A percentile compares a stretch with the other conserved stretches of the same genome.
Conservation (phyloP, 2,113 vertebrate species). For the Anoplopoma fimbria region DNA sequence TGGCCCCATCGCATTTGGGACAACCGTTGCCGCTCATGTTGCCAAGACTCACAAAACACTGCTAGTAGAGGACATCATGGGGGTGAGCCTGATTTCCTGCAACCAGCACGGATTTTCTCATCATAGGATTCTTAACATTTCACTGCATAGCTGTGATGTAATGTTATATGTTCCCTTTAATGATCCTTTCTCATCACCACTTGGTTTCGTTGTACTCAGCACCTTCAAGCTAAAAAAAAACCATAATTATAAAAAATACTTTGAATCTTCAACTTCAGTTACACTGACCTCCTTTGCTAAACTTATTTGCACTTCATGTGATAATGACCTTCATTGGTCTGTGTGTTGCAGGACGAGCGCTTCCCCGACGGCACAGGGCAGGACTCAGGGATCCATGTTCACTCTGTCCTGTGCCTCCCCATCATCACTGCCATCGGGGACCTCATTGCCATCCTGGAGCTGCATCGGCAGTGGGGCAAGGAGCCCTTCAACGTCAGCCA, state of each 20-base stretch:
- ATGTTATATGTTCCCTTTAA: not conserved
- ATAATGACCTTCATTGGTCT: not conserved
- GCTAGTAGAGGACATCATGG: constrained; percentile 94
- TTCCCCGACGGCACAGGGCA: constrained; percentile 97
- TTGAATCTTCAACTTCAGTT: not conserved
- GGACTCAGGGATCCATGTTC: constrained; percentile 93
- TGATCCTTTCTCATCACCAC: not conserved
- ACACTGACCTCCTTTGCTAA: not conserved
- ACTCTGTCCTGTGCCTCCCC: constrained; percentile 97
- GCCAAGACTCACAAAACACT: constrained; percentile 95
- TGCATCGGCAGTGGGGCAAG: constrained; percentile 93
- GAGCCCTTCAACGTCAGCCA: constrained; percentile 95
- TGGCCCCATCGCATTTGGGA: constrained; percentile 92
- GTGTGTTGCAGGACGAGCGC: constrained; percentile 89
- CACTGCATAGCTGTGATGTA: not conserved
- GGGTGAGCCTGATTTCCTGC: constrained; percentile 82
- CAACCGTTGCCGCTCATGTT: constrained; percentile 95
- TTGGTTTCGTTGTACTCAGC: not conserved
- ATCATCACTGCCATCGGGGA: constrained; percentile 97
- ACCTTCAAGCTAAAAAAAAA: not conserved
- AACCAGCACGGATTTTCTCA: not conserved
- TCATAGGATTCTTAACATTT: constrained; percentile 10
- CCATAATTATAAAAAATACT: too few relatives aligned
- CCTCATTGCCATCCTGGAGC: constrained; percentile 95
- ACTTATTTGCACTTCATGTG: not conserved